Conservation (phyloP, 2,113 vertebrate species). For the Oryzias curvinotus region DNA sequence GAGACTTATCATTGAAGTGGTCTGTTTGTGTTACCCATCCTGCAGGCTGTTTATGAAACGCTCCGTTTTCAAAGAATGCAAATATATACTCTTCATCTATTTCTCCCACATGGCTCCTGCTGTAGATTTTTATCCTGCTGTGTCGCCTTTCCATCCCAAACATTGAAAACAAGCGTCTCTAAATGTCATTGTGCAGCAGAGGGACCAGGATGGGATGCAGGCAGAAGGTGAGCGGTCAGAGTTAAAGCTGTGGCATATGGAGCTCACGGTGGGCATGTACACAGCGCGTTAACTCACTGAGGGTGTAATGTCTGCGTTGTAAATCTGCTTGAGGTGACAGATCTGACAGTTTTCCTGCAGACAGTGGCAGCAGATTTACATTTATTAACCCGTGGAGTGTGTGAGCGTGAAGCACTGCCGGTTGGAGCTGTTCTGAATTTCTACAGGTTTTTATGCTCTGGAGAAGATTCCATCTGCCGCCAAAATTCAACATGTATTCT, state of each 20-base stretch:
- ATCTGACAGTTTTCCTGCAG: constrained; percentile 28
- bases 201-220: background rate
- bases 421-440: constrained; percentile 13
- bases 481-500: constrained; percentile 10
- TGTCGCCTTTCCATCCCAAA: background rate
- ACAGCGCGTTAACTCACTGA: constrained; percentile 4
- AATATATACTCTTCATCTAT: too few relatives aligned
- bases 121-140: background rate
- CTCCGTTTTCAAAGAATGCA: background rate
- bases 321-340: constrained; percentile 39
- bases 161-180: background rate
- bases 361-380: constrained; percentile 37
- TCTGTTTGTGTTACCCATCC: too few relatives aligned
- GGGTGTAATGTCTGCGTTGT: constrained; percentile 5
- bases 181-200: background rate
- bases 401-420: constrained; percentile 23
- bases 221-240: constrained; percentile 17
- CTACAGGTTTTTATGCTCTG: constrained; percentile 7
- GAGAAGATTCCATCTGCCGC: constrained; percentile 24
- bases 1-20: too few relatives aligned
- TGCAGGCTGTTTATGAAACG: background rate
- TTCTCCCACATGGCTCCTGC: background rate
- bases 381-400: constrained; percentile 24
- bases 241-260: constrained; percentile 1
- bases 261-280: background rate